Evolutionary conservation across 2,113 vertebrate species (phyloP).

Genomic region (Callipepla californica): DNA sequence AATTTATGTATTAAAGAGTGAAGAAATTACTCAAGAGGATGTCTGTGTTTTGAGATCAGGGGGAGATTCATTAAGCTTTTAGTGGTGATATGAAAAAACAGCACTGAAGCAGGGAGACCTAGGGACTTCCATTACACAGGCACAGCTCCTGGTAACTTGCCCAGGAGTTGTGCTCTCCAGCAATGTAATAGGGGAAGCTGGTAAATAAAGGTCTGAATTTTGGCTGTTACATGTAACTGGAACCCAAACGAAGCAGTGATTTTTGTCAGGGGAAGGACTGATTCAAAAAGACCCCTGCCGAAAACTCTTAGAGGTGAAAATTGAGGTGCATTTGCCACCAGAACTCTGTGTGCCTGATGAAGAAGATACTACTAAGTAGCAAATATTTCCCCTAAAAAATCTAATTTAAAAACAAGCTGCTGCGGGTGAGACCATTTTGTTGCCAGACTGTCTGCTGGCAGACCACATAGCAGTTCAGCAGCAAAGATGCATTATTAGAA

Average conservation of each 20-base stretch:
- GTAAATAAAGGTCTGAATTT: neutral
- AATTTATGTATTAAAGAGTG: neutral
- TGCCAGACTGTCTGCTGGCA: constrained; percentile 66
- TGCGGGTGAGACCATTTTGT: constrained; percentile 37
- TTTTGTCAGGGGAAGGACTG: neutral
- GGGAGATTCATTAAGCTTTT: neutral
- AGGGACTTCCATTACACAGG: neutral
- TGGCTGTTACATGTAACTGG: neutral
- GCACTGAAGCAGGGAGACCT: neutral
- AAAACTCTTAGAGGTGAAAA: constrained; percentile 12
- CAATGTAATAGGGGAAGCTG: rapidly evolving
- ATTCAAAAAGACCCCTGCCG: neutral
- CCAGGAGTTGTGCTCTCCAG: neutral
- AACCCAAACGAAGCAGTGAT: neutral
- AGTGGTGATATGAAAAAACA: neutral
- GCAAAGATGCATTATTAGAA: constrained; percentile 25
- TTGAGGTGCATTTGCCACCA: neutral
- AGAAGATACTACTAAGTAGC: constrained; percentile 28
- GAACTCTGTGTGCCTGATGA: constrained; percentile 24
- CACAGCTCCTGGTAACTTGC: neutral
- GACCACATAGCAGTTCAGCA: neutral
- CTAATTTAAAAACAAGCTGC: constrained; percentile 49
- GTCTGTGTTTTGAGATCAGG: neutral
- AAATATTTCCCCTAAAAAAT: neutral
- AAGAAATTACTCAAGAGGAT: neutral